Base-by-base conservation (phyloP, 2,797 vertebrate species). In the Leptatherina wallacei region DNA sequence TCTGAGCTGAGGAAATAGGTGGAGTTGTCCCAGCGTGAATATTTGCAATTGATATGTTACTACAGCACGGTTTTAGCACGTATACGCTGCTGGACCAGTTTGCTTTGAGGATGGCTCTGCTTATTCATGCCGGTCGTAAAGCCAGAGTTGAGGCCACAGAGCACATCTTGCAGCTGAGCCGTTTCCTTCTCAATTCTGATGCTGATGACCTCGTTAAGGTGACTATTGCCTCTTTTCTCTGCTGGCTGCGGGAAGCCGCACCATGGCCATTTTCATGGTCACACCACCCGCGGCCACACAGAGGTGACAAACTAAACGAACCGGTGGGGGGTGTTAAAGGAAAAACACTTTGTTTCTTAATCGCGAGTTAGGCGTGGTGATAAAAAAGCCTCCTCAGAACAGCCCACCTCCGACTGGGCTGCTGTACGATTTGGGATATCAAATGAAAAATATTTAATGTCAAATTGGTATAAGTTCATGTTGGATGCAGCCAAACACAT, bases 121-220 rank as follows among this genome's bases (percentile, higher is more conserved):
- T 77, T 62, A 90, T 93, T 93, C 88, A 91, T 88, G 73, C 75
- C 33, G 72, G 79, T 77, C 79, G 67, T 90, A 87, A 89, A 89
- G 51, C 77, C 65, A 55, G 67, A 55, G 75, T 83, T 72, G 71
- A 73, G 72, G 61, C 75, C 65, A 72, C 81, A 55, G 80, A 85
- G 85, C 90, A 76, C 86, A 70, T 65, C 47, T 65, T 73, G 85
- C 91, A 90, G 92, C 91, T 88, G 86, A 73, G 91, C 88, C 84
- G 93, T 95, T 95, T 95, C 95, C 95, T 95, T 75, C 83, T 86
- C 72, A 78, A 94, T 96, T 96, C 93, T 94, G 91, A 95, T 96
- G 95, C 91, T 95, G 93, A 96, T 95, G 86, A 79, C 83, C 93
- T 91, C 90, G 88, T 94, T 95, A 94, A 93, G 88, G 74, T 74